Evolutionary conservation across 2,888 invertebrate genomes (phyloP), one percentile per base, ranked within the genome.

Genomic region (Cantharis rustica): DNA sequence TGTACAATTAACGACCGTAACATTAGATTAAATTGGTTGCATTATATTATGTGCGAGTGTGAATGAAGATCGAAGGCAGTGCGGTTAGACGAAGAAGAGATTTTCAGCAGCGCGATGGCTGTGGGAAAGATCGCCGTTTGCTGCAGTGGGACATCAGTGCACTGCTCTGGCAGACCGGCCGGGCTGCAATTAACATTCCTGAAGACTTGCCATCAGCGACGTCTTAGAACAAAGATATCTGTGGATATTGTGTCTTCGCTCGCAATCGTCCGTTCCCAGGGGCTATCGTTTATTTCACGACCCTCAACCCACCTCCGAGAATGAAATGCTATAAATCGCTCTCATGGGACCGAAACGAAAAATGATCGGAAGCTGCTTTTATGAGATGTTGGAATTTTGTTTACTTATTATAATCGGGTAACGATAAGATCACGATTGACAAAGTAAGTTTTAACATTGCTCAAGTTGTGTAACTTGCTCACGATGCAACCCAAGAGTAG

Each of bases 161-260:
- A 76, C 71, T 81, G 82, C 83, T 83, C 84, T 84, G 83, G 81
- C 84, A 84, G 85, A 84, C 84, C 83, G 83, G 83, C 83, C 84
- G 83, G 84, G 82, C 84, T 82, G 86, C 86, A 87, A 87, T 87
- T 87, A 87, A 87, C 86, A 87, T 87, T 87, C 87, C 86, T 85
- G 79, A 82, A 86, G 85, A 86, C 84, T 86, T 86, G 86, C 87
- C 86, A 86, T 86, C 86, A 86, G 85, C 84, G 84, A 84, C 84
- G 86, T 85, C 85, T 85, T 86, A 86, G 86, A 87, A 87, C 86
- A 87, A 87, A 86, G 86, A 86, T 86, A 86, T 86, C 86, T 84
- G 80, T 81, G 78, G 80, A 81, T 81, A 81, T 81, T 81, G 81
- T 81, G 81, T 81, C 80, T 80, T 80, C 80, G 79, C 78, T 80